These are phyloP conservation scores for Coenonympha glycerion DNA, from an alignment of 2,888 invertebrate species.

Conservation along the genomic window DNA sequence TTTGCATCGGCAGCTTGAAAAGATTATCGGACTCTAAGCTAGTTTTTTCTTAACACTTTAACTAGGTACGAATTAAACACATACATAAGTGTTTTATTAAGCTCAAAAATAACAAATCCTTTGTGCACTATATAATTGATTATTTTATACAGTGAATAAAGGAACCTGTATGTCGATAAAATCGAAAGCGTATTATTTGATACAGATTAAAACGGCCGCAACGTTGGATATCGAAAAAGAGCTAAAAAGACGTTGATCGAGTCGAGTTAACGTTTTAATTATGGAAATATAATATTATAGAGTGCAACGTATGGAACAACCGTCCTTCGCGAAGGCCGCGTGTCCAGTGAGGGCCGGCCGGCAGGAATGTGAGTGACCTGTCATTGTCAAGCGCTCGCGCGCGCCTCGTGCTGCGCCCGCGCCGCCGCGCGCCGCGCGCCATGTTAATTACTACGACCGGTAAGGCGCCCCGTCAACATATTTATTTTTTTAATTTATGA, in stretches of 20 bases:
- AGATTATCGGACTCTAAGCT: slow-evolving; percentile 1
- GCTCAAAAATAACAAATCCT: background rate
- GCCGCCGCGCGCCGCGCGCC: slow-evolving; percentile 48
- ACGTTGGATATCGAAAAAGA: background rate
- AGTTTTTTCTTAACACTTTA: background rate
- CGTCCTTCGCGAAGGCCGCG: slow-evolving; percentile 66
- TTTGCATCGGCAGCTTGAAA: slow-evolving; percentile 23
- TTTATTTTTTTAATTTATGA: slow-evolving; percentile 58
- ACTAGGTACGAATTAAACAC: no score
- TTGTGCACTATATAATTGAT: background rate
- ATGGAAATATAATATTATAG: slow-evolving; percentile 21
- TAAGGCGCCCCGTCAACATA: slow-evolving; percentile 65
- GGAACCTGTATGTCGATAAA: background rate
- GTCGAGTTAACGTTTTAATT: slow-evolving; percentile 20
- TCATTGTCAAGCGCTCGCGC: slow-evolving; percentile 45
- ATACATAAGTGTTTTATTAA: slow-evolving; percentile 2
- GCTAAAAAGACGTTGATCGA: slow-evolving; percentile 3
- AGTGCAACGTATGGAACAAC: slow-evolving; percentile 37
- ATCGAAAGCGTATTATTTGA: slow-evolving; percentile 11
- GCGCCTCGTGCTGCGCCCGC: slow-evolving; percentile 44
- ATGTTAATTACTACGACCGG: slow-evolving; percentile 70
- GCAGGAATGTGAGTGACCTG: slow-evolving; percentile 65
- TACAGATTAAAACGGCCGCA: slow-evolving; percentile 15
- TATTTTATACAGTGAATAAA: slow-evolving; percentile 1
- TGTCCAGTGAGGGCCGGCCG: slow-evolving; percentile 37